phyloP scores from a whole-genome alignment of 37 sponge, comb jelly and placozoan genomes.

The Chondrilla cf. caribensis region DNA sequence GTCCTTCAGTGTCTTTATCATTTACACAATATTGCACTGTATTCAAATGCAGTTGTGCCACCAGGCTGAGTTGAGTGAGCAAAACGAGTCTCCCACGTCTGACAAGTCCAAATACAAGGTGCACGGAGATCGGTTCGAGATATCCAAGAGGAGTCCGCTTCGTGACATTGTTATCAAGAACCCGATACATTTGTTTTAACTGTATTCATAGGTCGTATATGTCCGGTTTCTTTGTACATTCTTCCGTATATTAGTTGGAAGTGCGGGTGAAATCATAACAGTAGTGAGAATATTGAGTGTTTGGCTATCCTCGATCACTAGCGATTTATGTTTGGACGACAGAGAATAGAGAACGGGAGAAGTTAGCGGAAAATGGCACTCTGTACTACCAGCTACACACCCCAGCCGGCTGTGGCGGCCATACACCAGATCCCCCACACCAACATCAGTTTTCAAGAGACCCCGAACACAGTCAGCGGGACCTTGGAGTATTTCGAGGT shows the following conservation, averaged over 20 bases:
- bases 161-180: not conserved
- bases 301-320: too few species aligned
- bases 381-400: not conserved
- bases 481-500: constrained; percentile 10
- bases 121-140: constrained; percentile 13
- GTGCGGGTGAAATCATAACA: too few species aligned
- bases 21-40: too few species aligned
- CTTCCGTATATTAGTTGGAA: too few species aligned
- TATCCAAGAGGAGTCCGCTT: not conserved
- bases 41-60: too few species aligned
- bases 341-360: too few species aligned
- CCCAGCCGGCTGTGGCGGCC: not conserved
- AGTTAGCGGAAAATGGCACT: not conserved
- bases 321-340: too few species aligned
- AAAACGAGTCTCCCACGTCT: not conserved
- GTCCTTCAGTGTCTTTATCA: too few species aligned
- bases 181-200: not conserved
- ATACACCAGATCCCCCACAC: constrained; percentile 10
- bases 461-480: not conserved
- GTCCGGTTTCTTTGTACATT: too few species aligned
- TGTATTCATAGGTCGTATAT: too few species aligned
- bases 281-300: too few species aligned
- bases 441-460: constrained; percentile 1
- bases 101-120: not conserved
- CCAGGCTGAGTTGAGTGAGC: not conserved